Conservation (phyloP, 2,113 vertebrate genomes). For the Silurus glanis region DNA sequence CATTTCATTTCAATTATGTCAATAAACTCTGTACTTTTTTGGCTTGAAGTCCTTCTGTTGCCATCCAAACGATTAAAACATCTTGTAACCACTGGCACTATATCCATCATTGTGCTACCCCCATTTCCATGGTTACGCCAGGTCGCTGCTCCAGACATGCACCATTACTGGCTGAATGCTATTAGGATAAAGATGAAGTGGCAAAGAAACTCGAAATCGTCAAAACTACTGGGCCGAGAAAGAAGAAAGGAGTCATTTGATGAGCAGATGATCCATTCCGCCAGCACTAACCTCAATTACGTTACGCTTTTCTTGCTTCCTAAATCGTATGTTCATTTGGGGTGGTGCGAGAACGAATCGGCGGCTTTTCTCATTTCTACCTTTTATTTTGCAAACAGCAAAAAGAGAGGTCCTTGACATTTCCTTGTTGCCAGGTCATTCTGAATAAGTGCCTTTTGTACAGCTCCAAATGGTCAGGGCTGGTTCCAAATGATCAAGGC, state of each 20-base stretch:
- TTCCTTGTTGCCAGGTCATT: background rate
- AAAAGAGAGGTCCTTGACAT: background rate
- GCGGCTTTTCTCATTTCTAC: background rate
- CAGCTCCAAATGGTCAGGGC: background rate
- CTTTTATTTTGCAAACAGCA: background rate
- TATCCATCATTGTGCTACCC: background rate
- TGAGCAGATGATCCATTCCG: constrained; percentile 21
- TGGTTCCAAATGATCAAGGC: background rate
- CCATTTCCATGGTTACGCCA: constrained; percentile 29
- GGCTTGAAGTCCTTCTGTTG: background rate
- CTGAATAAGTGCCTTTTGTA: background rate
- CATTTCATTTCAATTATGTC: background rate
- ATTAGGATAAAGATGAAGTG: constrained; percentile 12
- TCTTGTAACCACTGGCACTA: background rate
- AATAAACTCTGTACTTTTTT: background rate
- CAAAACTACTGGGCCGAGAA: constrained; percentile 1
- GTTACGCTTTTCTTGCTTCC: background rate
- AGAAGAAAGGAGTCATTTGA: constrained; percentile 10
- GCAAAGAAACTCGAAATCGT: constrained; percentile 24
- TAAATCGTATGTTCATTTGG: background rate
- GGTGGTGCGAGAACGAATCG: background rate
- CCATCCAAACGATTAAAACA: background rate
- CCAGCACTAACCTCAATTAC: background rate
- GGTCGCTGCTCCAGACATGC: constrained; percentile 17
- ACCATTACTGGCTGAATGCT: constrained; percentile 36